Evolutionary conservation across 2,888 invertebrate genomes (phyloP).

Genomic region (Cotesia congregata): DNA sequence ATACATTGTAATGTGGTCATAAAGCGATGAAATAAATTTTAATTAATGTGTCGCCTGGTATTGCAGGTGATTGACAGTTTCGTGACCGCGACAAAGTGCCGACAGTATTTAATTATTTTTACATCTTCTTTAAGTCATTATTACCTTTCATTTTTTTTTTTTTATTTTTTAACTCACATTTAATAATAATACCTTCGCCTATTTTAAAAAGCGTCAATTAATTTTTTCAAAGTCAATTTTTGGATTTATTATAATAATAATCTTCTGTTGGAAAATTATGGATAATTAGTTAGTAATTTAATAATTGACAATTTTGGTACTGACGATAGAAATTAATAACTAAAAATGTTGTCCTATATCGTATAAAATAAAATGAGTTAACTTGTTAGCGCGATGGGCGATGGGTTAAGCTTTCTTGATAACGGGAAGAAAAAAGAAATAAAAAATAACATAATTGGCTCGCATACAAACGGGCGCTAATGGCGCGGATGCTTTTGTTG

Average conservation of each 20-base stretch:
- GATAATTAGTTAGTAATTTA: too few relatives aligned
- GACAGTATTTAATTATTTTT: conserved; percentile 53
- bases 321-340: too few relatives aligned
- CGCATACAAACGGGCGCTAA: conserved; percentile 71
- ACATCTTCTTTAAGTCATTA: conserved; percentile 15
- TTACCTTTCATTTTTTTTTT: conserved; percentile 10
- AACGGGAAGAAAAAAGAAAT: conserved; percentile 47
- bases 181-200: background rate
- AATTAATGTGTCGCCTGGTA: conserved; percentile 69
- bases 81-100: conserved; percentile 69
- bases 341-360: too few relatives aligned
- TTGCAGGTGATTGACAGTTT: conserved; percentile 68
- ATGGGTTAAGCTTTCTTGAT: background rate
- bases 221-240: too few relatives aligned
- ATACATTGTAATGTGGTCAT: conserved; percentile 58
- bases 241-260: too few relatives aligned
- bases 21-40: conserved; percentile 45
- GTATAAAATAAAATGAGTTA: too few relatives aligned
- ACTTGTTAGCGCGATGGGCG: too few relatives aligned
- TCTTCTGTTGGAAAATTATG: too few relatives aligned
- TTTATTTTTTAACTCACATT: background rate
- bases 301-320: too few relatives aligned
- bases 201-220: too few relatives aligned
- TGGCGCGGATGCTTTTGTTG: conserved; percentile 70
- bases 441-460: conserved; percentile 60